Percentiles rank a stretch among this genome's conserved stretches.
phyloP scores from a whole-genome alignment of 2,797 vertebrate species.

The Carduelis carduelis region DNA sequence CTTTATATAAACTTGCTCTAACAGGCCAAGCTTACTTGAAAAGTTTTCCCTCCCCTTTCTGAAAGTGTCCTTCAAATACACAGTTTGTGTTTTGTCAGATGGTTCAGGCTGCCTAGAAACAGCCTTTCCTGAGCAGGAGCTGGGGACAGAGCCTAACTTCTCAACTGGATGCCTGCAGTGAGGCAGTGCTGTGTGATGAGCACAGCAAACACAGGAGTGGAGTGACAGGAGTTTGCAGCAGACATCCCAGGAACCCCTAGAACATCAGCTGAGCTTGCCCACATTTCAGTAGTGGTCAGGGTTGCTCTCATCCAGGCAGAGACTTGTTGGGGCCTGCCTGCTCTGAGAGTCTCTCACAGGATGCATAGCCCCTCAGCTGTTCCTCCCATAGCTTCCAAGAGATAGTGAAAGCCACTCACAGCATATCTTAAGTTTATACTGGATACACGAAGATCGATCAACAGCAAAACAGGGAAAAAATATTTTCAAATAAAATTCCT shows the following conservation, averaged over 20 bases:
- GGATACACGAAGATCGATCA: not conserved
- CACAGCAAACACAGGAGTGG: not conserved
- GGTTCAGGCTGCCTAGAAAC: not conserved
- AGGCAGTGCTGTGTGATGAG: not conserved
- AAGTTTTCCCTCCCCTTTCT: not conserved
- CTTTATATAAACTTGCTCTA: conserved; percentile 2
- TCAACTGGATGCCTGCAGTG: not conserved
- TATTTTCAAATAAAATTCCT: conserved; percentile 41
- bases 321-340: not conserved
- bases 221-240: not conserved
- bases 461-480: not conserved
- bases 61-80: not conserved
- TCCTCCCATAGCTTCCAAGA: not conserved
- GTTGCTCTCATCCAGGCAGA: not conserved
- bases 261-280: not conserved
- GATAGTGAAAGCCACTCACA: not conserved
- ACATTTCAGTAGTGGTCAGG: rapidly evolving
- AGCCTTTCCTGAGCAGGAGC: not conserved
- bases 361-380: not conserved
- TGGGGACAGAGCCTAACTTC: not conserved
- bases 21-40: not conserved
- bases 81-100: not conserved
- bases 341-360: not conserved
- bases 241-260: not conserved
- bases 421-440: not conserved